Evolutionary conservation across 1,140 invertebrate genomes (phyloP).

Genomic region (Zophobas atratus): DNA sequence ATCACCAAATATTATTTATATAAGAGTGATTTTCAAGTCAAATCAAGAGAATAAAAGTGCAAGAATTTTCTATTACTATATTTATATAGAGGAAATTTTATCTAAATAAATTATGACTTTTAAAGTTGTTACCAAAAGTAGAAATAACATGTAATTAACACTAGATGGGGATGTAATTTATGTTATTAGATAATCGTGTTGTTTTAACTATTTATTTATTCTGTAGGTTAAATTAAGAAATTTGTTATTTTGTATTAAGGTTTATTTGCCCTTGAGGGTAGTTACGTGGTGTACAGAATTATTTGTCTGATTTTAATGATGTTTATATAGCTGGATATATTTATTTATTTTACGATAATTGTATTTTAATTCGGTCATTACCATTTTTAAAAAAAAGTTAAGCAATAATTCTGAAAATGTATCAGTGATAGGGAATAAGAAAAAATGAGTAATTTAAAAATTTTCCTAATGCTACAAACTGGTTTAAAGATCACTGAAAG

Average conservation of each 20-base stretch:
- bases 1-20: slow-evolving; percentile 36
- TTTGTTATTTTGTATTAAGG: slow-evolving; percentile 18
- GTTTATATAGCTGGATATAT: too few species aligned
- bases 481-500: slow-evolving; percentile 31
- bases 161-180: slow-evolving; percentile 33
- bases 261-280: not conserved
- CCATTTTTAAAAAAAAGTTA: slow-evolving; percentile 33
- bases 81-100: slow-evolving; percentile 18
- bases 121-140: slow-evolving; percentile 36
- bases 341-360: not conserved
- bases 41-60: slow-evolving; percentile 18
- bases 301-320: too few species aligned
- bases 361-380: not conserved
- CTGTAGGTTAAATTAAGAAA: slow-evolving; percentile 6
- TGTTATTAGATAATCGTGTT: slow-evolving; percentile 26
- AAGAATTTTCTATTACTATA: slow-evolving; percentile 24
- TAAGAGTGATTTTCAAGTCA: slow-evolving; percentile 32
- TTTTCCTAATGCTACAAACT: slow-evolving; percentile 26
- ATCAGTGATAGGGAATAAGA: slow-evolving; percentile 47
- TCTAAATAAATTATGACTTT: slow-evolving; percentile 29
- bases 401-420: slow-evolving; percentile 38
- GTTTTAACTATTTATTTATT: slow-evolving; percentile 34
- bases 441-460: slow-evolving; percentile 34
- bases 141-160: not conserved
- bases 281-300: too few species aligned